phyloP scores from a whole-genome alignment of 92 coral and sea anemone genomes.

The Pocillopora meandrina region DNA sequence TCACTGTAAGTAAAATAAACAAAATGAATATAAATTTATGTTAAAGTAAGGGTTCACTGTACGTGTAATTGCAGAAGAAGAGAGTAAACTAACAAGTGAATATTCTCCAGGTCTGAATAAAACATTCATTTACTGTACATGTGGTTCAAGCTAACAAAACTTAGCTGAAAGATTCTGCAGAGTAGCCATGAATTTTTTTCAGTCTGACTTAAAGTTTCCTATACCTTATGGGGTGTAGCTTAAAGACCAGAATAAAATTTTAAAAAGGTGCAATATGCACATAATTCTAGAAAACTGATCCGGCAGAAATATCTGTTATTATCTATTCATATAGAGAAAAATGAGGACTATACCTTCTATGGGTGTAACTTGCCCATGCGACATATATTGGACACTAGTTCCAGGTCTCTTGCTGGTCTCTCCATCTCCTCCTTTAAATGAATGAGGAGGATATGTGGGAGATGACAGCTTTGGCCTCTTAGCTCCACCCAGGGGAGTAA shows the following conservation, averaged over 20 bases:
- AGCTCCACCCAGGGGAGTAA: constrained; percentile 67
- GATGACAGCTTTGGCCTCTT: constrained; percentile 88
- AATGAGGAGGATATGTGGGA: constrained; percentile 81
- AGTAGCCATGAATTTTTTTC: too few relatives aligned
- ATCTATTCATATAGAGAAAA: background rate
- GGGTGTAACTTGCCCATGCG: constrained; percentile 68
- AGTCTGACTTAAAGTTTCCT: too few relatives aligned
- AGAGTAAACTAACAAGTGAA: too few relatives aligned
- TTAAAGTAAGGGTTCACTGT: too few relatives aligned
- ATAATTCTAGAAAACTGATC: too few relatives aligned
- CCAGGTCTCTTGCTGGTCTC: constrained; percentile 80
- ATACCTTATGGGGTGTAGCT: too few relatives aligned
- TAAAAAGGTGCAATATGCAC: too few relatives aligned
- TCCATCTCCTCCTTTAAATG: constrained; percentile 66
- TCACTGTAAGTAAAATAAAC: constrained; percentile 44
- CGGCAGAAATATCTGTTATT: background rate
- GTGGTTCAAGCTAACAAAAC: background rate
- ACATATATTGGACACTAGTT: constrained; percentile 62
- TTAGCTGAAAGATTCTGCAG: too few relatives aligned
- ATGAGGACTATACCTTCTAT: constrained; percentile 74
- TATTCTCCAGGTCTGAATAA: too few relatives aligned
- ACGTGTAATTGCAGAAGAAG: too few relatives aligned
- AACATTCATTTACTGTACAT: background rate
- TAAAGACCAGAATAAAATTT: too few relatives aligned
- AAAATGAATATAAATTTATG: too few relatives aligned